Base-by-base conservation (phyloP, 2,888 invertebrate genomes). In the Netelia virgata region DNA sequence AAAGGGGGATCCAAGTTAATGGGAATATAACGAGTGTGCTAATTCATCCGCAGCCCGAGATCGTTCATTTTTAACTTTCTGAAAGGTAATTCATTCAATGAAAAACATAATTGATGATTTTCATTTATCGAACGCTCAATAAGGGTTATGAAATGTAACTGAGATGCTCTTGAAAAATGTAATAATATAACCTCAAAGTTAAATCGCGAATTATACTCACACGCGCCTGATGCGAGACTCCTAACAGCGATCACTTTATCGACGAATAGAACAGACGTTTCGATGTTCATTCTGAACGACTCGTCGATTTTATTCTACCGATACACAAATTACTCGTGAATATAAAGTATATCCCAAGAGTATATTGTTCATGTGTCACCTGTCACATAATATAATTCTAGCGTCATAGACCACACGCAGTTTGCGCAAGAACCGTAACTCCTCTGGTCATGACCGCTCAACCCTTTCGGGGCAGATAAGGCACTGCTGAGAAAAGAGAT, bases 51-150 rank as follows among this genome's bases (percentile, higher is more conserved):
- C n/a, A 2, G 11, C n/a, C 36, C 36, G 11, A 43, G 63, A 82
- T 55, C 55, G 18, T 63, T 83, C 77, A 83, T 83, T 50, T 83
- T 74, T 69, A 36, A 41, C 63, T 74, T 20, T 72, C 78, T 83
- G 78, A n/a, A 83, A 83, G 28, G 2, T 74, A 63, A 70, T 47
- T 18, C 0, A 64, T 63, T 23, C n/a, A 57, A 57, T 57, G 5
- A 18, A 18, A 57, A 57, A 8, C 18, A 9, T 18, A 9, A 18
- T 10, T 57, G 1, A 8, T 18, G 1, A 57, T 18, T 5, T 57
- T 18, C n/a, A 57, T 57, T 18, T 9, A 18, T 57, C 9, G 18
- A 20, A 18, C 20, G 9, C 20, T 57, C 18, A 20, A 57, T 57
- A 18, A 18, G 9, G 2, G 9, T 10, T 18, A 1, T 18, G 18